Evolutionary conservation across 2,888 invertebrate genomes (phyloP).

Genomic region (Caenorhabditis parvicauda): DNA sequence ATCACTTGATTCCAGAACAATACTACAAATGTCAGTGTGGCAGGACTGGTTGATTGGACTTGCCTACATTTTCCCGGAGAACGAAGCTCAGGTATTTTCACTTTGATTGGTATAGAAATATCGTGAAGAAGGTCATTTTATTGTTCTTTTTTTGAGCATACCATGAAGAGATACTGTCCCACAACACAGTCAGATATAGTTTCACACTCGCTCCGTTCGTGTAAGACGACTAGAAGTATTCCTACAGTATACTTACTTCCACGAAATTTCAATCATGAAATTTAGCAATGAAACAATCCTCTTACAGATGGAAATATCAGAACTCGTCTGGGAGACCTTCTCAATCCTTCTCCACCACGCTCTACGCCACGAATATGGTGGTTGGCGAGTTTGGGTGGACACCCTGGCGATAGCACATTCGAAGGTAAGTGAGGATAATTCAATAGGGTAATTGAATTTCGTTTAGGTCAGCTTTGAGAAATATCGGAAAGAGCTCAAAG

Average conservation of each 20-base stretch:
- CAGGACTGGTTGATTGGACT: slow-evolving; percentile 92
- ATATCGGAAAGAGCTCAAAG: slow-evolving; percentile 71
- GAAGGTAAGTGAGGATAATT: slow-evolving; percentile 74
- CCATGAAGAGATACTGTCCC: too few relatives aligned
- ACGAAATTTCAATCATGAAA: too few relatives aligned
- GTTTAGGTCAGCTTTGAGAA: slow-evolving; percentile 94
- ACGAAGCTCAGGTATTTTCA: slow-evolving; percentile 28
- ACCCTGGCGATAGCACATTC: slow-evolving; percentile 98
- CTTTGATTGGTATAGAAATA: background rate
- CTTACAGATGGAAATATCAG: slow-evolving; percentile 75
- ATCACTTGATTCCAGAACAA: slow-evolving; percentile 70
- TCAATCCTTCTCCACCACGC: slow-evolving; percentile 96
- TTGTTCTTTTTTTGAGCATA: background rate
- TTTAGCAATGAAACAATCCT: background rate
- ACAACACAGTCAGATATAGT: too few relatives aligned
- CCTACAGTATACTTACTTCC: too few relatives aligned
- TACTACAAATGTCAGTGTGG: slow-evolving; percentile 99
- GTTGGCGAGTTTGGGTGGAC: slow-evolving; percentile 99
- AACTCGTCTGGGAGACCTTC: slow-evolving; percentile 96
- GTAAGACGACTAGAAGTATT: too few relatives aligned
- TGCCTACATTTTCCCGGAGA: slow-evolving; percentile 90
- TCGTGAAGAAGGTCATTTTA: background rate
- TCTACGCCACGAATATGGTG: slow-evolving; percentile 97
- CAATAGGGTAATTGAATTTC: background rate
- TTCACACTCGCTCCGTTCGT: too few relatives aligned